phyloP scores from a whole-genome alignment of 2,113 vertebrate species.

The Oenanthe oenanthe region DNA sequence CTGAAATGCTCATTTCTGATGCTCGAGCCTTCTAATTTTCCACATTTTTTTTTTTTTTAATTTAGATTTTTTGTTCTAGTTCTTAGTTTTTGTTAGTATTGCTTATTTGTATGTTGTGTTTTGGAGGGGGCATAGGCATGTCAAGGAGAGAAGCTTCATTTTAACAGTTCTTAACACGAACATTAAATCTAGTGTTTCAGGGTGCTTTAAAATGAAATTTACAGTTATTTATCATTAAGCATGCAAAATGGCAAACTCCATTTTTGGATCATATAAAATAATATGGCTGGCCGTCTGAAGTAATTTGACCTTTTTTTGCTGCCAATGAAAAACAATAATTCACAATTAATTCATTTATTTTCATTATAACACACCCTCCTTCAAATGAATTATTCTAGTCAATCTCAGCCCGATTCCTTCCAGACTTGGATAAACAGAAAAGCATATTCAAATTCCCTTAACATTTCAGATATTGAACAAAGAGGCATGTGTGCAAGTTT shows the following conservation, averaged over 20 bases:
- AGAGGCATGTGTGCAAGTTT: not conserved
- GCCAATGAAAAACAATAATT: not conserved
- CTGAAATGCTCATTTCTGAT: not conserved
- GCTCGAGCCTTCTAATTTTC: not conserved
- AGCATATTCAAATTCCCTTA: not conserved
- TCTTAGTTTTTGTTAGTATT: not conserved
- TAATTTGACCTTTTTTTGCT: not conserved
- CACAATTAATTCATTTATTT: not conserved
- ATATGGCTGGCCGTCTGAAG: not conserved
- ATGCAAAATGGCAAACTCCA: not conserved
- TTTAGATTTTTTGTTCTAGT: accelerated
- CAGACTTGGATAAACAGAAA: not conserved
- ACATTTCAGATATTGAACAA: not conserved
- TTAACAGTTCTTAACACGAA: not conserved
- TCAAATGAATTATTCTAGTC: not conserved
- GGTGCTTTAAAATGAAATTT: not conserved
- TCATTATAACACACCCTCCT: not conserved
- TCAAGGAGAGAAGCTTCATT: not conserved
- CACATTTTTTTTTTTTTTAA: not conserved
- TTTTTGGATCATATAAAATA: not conserved
- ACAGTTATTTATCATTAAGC: not conserved
- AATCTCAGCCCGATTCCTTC: not conserved
- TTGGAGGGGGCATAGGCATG: accelerated
- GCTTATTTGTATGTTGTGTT: not conserved
- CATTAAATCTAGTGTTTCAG: not conserved